A percentile compares a stretch with the other conserved stretches of the same genome.
These are phyloP conservation scores for Bombylius discolor DNA, from an alignment of 2,888 invertebrate genomes.

Conservation along the genomic window DNA sequence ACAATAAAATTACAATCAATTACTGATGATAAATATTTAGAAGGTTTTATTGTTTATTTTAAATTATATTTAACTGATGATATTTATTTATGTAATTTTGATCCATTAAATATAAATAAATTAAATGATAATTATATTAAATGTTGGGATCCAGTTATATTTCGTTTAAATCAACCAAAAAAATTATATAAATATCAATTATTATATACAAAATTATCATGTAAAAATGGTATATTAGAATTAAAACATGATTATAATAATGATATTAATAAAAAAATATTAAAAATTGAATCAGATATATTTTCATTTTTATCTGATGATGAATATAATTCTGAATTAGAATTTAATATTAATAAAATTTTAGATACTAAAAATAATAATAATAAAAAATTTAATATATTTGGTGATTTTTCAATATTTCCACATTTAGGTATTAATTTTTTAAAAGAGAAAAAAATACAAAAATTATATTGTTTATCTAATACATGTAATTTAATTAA, in stretches of 20 bases:
- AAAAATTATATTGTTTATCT: slow-evolving; percentile 9
- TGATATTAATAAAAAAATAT: neutral
- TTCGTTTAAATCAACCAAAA: slow-evolving; percentile 6
- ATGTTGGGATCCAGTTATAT: slow-evolving; percentile 14
- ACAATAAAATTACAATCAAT: slow-evolving; percentile 1
- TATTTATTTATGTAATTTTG: slow-evolving; percentile 9
- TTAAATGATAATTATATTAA: neutral
- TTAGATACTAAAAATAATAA: slow-evolving; percentile 4
- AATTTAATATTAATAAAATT: slow-evolving; percentile 9
- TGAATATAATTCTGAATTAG: slow-evolving; percentile 12
- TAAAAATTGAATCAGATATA: slow-evolving; percentile 7
- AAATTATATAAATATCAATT: slow-evolving; percentile 10
- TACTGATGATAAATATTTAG: slow-evolving; percentile 5
- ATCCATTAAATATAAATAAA: neutral
- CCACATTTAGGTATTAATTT: slow-evolving; percentile 14
- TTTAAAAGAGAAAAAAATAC: slow-evolving; percentile 11
- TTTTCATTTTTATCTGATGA: slow-evolving; percentile 12
- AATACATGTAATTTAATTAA: slow-evolving; percentile 6
- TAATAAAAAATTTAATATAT: slow-evolving; percentile 1
- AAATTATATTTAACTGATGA: slow-evolving; percentile 7
- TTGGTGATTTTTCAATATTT: slow-evolving; percentile 13
- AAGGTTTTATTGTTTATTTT: slow-evolving; percentile 13
- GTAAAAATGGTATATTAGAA: slow-evolving; percentile 10
- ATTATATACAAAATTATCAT: slow-evolving; percentile 6
- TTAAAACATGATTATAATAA: slow-evolving; percentile 9